phyloP scores from a whole-genome alignment of 2,797 vertebrate species.

The Tragelaphus oryx region DNA sequence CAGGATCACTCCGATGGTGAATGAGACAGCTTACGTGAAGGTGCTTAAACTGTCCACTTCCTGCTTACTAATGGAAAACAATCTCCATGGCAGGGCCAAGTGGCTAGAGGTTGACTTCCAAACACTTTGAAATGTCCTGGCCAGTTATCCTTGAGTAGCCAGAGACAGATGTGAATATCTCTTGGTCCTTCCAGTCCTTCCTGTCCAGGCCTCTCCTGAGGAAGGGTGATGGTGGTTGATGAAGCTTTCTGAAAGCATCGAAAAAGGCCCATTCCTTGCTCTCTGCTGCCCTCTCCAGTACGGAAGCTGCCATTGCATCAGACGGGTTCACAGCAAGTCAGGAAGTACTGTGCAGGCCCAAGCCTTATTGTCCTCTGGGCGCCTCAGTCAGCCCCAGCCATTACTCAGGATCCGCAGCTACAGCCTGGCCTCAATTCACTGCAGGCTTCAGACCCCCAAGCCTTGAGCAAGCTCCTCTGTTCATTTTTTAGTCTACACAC shows the following conservation, averaged over 20 bases:
- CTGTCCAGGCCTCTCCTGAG: fast-evolving
- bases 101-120: neutral
- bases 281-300: conserved; percentile 61
- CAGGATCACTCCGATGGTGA: neutral
- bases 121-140: neutral
- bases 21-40: neutral
- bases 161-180: neutral
- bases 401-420: neutral
- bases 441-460: neutral
- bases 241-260: neutral
- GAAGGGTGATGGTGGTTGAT: fast-evolving
- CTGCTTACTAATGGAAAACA: neutral
- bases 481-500: neutral
- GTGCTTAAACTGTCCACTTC: neutral
- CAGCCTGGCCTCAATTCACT: no score
- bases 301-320: neutral
- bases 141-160: neutral
- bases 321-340: neutral
- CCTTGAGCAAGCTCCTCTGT: neutral
- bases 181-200: neutral
- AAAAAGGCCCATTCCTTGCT: neutral
- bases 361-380: fast-evolving
- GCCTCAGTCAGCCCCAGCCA: neutral
- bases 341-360: neutral
- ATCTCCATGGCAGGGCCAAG: neutral